These are phyloP conservation scores for Zootermopsis nevadensis DNA, from an alignment of 2,888 invertebrate genomes.

Conservation along the genomic window DNA sequence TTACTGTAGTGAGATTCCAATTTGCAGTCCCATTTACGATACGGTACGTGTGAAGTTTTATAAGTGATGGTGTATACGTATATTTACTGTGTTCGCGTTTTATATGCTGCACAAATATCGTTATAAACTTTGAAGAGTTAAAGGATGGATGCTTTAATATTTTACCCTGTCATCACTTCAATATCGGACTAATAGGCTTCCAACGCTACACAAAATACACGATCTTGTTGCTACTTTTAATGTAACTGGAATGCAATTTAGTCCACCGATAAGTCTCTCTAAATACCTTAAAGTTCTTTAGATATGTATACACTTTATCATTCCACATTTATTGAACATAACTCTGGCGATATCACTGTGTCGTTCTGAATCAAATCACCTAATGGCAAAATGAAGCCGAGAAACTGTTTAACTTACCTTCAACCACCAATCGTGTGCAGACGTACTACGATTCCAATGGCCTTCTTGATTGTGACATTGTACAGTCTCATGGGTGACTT, in stretches of 20 bases:
- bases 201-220: background rate
- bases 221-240: constrained; percentile 19
- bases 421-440: too few relatives aligned
- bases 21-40: constrained; percentile 40
- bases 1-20: constrained; percentile 33
- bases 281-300: background rate
- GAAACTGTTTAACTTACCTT: too few relatives aligned
- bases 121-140: constrained; percentile 31
- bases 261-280: background rate
- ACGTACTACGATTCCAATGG: too few relatives aligned
- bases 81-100: constrained; percentile 6
- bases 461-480: too few relatives aligned
- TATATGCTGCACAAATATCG: constrained; percentile 27
- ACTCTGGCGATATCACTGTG: too few relatives aligned
- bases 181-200: constrained; percentile 2
- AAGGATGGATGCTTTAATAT: constrained; percentile 32
- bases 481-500: too few relatives aligned
- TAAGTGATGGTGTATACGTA: background rate
- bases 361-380: too few relatives aligned
- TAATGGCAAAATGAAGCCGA: too few relatives aligned
- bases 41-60: constrained; percentile 13
- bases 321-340: too few relatives aligned
- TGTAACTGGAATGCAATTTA: constrained; percentile 38
- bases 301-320: background rate
- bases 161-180: background rate